phyloP scores from a whole-genome alignment of 2,797 vertebrate species.

The Sebastes hopkinsi region DNA sequence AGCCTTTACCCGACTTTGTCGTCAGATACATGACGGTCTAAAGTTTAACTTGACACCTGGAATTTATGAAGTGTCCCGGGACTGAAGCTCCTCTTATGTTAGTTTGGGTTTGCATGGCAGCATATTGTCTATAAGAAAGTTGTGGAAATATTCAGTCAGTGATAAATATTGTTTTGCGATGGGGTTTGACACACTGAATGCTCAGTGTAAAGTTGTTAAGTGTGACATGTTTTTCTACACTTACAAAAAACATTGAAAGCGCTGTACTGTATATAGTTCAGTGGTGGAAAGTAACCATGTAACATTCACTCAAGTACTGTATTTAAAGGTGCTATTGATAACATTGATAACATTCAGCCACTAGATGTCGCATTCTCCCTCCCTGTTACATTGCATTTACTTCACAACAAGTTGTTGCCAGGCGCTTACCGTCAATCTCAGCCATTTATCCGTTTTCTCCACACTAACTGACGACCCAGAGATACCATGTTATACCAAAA shows the following conservation, averaged over 20 bases:
- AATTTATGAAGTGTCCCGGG: conserved; percentile 15
- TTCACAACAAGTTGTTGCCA: no score
- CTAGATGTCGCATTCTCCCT: no score
- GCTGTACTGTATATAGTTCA: background rate
- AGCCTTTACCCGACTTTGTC: background rate
- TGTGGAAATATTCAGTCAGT: background rate
- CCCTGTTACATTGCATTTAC: no score
- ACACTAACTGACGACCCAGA: no score
- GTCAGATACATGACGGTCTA: background rate
- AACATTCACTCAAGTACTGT: background rate
- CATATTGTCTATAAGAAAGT: background rate
- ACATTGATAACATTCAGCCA: no score
- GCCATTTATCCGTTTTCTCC: no score
- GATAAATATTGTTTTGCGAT: background rate
- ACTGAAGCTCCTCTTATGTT: background rate
- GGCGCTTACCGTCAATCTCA: no score
- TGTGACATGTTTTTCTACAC: background rate
- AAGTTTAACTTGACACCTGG: conserved; percentile 38
- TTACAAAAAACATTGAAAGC: background rate
- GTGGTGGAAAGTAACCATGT: background rate
- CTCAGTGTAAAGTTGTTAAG: background rate
- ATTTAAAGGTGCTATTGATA: background rate
- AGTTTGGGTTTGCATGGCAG: conserved; percentile 8
- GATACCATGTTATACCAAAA: no score
- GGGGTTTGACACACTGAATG: background rate